phyloP scores from a whole-genome alignment of 2,888 invertebrate genomes.

The Metacarcinus magister region DNA sequence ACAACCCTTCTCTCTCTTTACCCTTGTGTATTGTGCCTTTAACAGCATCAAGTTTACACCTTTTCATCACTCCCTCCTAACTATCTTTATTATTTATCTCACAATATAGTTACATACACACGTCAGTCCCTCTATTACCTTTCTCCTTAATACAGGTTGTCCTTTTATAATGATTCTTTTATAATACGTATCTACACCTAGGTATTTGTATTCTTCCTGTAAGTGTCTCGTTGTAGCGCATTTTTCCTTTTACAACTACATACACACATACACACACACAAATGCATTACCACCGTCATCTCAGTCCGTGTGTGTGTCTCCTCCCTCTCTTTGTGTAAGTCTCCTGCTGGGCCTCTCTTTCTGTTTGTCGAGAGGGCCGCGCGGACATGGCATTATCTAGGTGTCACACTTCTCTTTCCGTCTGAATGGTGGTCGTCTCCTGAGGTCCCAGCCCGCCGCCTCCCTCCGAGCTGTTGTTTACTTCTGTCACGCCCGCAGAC shows the following conservation, averaged over 20 bases:
- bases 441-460: neutral
- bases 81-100: no score
- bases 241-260: neutral
- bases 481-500: neutral
- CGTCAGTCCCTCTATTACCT: no score
- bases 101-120: no score
- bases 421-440: neutral
- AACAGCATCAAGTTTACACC: neutral
- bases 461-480: neutral
- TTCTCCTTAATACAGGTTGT: neutral
- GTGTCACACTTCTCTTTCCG: slow-evolving; percentile 13
- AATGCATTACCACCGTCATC: neutral
- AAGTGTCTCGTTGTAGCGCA: neutral
- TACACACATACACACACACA: no score
- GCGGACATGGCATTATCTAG: neutral
- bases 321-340: slow-evolving; percentile 26
- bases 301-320: neutral
- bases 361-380: neutral
- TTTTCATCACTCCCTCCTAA: neutral
- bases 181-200: neutral
- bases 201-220: neutral
- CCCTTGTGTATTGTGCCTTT: neutral
- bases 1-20: neutral
- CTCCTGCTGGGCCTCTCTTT: neutral
- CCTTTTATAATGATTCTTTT: neutral